A percentile compares a stretch with the other conserved stretches of the same genome.
Conservation (phyloP, 2,888 invertebrate genomes). For the Diarsia mendica region DNA sequence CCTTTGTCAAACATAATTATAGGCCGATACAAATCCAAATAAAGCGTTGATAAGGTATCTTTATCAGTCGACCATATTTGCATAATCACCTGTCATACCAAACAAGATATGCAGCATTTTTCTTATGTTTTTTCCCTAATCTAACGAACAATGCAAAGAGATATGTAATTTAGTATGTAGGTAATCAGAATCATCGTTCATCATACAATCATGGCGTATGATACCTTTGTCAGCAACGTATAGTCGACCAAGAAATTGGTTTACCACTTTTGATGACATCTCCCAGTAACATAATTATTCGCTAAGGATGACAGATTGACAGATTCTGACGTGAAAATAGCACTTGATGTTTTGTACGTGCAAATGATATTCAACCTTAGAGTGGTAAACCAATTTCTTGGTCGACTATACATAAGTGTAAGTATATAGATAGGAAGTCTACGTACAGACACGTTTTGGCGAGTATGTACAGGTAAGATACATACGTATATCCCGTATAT, state of each 20-base stretch:
- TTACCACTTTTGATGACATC: too few relatives aligned
- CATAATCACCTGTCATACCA: constrained; percentile 4
- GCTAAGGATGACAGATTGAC: too few relatives aligned
- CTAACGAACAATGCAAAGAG: constrained; percentile 1
- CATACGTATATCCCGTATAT: not conserved
- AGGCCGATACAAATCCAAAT: not conserved
- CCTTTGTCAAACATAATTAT: not conserved
- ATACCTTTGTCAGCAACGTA: constrained; percentile 37
- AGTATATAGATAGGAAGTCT: constrained; percentile 54
- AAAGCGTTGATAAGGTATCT: not conserved
- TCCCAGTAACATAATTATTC: too few relatives aligned
- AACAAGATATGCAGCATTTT: constrained; percentile 4
- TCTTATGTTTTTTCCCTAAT: constrained; percentile 45
- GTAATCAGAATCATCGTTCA: constrained; percentile 20
- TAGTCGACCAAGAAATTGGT: too few relatives aligned
- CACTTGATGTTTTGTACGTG: too few relatives aligned
- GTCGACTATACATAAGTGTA: constrained; percentile 7
- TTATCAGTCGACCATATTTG: constrained; percentile 21
- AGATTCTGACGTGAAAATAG: too few relatives aligned
- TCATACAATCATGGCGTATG: constrained; percentile 2
- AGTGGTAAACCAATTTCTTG: too few relatives aligned
- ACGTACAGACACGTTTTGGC: constrained; percentile 60
- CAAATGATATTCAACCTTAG: too few relatives aligned
- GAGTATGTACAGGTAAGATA: constrained; percentile 60
- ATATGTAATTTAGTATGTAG: constrained; percentile 18